These are phyloP conservation scores for Nemotelus pantherinus DNA, from an alignment of 2,888 invertebrate genomes.

Conservation along the genomic window DNA sequence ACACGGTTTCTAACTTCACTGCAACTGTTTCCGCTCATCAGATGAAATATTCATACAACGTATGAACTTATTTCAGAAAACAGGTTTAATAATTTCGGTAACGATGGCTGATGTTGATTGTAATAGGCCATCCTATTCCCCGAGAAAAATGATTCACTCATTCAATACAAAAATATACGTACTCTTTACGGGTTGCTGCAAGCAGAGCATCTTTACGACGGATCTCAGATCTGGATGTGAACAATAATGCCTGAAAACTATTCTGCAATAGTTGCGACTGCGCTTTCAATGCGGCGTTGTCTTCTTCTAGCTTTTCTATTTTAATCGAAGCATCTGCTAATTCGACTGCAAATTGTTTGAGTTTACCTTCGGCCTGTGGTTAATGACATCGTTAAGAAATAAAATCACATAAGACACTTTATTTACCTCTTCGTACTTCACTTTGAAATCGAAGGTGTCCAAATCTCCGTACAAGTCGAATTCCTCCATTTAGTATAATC, in stretches of 20 bases:
- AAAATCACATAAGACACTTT: background rate
- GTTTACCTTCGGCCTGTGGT: background rate
- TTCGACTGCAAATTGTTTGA: background rate
- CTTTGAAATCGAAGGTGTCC: slow-evolving; percentile 58
- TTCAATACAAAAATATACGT: slow-evolving; percentile 49
- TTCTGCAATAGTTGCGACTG: slow-evolving; percentile 57
- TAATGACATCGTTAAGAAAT: background rate
- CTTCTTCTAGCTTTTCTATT: slow-evolving; percentile 20
- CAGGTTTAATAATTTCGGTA: too few relatives aligned
- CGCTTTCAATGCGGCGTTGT: slow-evolving; percentile 56
- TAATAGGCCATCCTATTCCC: too few relatives aligned
- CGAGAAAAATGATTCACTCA: too few relatives aligned
- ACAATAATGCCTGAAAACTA: slow-evolving; percentile 59
- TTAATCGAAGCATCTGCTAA: background rate
- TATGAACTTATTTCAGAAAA: too few relatives aligned
- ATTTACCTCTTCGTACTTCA: slow-evolving; percentile 56
- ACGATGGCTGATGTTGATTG: too few relatives aligned
- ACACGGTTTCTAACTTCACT: too few relatives aligned
- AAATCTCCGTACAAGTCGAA: slow-evolving; percentile 61
- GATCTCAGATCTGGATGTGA: slow-evolving; percentile 60
- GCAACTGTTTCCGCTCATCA: too few relatives aligned
- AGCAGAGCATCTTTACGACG: slow-evolving; percentile 60
- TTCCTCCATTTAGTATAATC: slow-evolving; percentile 47
- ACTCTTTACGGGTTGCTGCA: slow-evolving; percentile 59
- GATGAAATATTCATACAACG: too few relatives aligned